A percentile compares a stretch with the other conserved stretches of the same genome.
Evolutionary conservation across 2,113 vertebrate species (phyloP).

Genomic region (Cairina moschata): DNA sequence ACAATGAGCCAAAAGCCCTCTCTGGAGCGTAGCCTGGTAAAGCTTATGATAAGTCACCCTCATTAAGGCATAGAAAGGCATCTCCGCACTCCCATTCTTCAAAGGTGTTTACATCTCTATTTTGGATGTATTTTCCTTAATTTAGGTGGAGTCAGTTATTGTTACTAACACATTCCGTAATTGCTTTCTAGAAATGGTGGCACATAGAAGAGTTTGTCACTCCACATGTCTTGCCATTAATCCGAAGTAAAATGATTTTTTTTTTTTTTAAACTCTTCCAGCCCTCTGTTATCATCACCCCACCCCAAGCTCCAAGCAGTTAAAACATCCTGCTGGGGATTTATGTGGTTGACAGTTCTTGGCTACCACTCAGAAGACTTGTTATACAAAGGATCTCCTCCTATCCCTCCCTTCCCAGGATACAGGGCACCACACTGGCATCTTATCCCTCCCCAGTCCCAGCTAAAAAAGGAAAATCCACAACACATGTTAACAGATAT

Average conservation of each 20-base stretch:
- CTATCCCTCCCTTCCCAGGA: background rate
- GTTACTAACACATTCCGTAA: background rate
- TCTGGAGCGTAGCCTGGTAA: background rate
- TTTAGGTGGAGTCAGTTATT: background rate
- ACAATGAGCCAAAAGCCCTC: background rate
- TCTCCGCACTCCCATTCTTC: background rate
- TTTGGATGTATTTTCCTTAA: background rate
- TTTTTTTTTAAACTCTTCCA: background rate
- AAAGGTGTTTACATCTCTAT: background rate
- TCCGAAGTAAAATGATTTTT: background rate
- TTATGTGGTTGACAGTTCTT: background rate
- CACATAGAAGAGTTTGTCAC: background rate
- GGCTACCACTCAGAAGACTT: background rate
- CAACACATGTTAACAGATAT: background rate
- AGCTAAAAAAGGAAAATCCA: background rate
- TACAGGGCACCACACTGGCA: background rate
- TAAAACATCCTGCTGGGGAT: background rate
- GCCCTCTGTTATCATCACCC: rapidly evolving
- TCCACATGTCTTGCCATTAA: background rate
- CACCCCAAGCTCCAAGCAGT: background rate
- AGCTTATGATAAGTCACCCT: rapidly evolving
- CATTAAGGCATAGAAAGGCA: background rate
- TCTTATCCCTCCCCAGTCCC: background rate
- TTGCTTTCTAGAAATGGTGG: background rate
- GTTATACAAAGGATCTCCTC: background rate